Percentiles rank a stretch among this genome's conserved stretches.
phyloP scores from a whole-genome alignment of 2,113 vertebrate species.

The Larimichthys polyactis region DNA sequence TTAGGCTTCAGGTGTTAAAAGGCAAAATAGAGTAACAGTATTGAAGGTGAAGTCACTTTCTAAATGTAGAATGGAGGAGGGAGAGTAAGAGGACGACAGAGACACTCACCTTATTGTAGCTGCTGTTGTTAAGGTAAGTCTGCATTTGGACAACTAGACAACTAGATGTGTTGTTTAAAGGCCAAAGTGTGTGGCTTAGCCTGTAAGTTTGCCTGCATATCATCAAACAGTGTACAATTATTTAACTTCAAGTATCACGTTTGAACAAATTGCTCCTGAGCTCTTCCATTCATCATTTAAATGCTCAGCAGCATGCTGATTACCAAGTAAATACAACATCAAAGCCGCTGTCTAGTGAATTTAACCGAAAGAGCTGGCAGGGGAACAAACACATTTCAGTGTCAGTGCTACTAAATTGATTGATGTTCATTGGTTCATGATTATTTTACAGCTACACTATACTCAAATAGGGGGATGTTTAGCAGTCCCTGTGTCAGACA shows the following conservation, averaged over 20 bases:
- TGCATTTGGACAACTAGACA: neutral
- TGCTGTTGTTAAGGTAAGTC: constrained; percentile 43
- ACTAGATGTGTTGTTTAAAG: neutral
- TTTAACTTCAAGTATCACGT: neutral
- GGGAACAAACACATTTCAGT: neutral
- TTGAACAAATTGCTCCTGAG: neutral
- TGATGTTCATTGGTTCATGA: neutral
- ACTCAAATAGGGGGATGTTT: neutral
- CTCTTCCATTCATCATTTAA: neutral
- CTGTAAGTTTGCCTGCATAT: neutral
- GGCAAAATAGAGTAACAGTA: neutral
- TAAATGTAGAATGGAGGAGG: neutral
- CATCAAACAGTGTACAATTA: no score
- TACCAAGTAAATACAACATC: neutral
- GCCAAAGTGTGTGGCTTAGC: neutral
- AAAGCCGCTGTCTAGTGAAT: neutral
- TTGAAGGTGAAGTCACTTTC: constrained; percentile 11
- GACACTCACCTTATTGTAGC: neutral
- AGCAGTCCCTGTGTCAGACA: neutral
- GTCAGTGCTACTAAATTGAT: neutral
- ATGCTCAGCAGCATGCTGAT: neutral
- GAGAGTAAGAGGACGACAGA: constrained; percentile 3
- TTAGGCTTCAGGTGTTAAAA: constrained; percentile 14
- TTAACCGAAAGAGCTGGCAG: neutral
- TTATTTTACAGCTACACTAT: neutral